These are phyloP conservation scores for Delphinapterus leucas DNA, from an alignment of 2,113 vertebrate species.

Conservation along the genomic window DNA sequence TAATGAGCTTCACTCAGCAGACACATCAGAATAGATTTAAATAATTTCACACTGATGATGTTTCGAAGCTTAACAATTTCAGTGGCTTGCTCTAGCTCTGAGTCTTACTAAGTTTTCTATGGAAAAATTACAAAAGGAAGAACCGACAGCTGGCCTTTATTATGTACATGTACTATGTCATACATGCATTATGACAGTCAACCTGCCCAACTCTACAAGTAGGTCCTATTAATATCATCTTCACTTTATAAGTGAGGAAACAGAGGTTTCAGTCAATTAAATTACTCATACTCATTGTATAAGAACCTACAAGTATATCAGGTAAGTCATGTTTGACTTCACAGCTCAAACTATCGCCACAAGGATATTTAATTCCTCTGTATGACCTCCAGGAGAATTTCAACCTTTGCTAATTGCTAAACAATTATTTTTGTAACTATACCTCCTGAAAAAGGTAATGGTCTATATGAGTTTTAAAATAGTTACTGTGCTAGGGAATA, in stretches of 20 bases:
- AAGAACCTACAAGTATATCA: background rate
- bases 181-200: background rate
- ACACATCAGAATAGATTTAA: background rate
- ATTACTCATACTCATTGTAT: background rate
- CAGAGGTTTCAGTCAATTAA: background rate
- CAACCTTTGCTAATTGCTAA: background rate
- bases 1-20: background rate
- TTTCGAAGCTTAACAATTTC: background rate
- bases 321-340: background rate
- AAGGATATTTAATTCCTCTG: background rate
- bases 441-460: background rate
- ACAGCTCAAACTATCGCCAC: background rate
- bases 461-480: background rate
- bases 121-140: background rate
- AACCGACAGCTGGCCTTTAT: background rate
- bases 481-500: background rate
- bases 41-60: background rate
- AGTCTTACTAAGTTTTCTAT: background rate
- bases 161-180: rapidly evolving
- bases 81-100: background rate
- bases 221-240: background rate
- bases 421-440: background rate
- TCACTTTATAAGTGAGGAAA: background rate
- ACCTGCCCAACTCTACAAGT: rapidly evolving
- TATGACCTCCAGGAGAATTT: background rate